A percentile compares a stretch with the other conserved stretches of the same genome.
phyloP scores from a whole-genome alignment of 2,113 vertebrate genomes.

The Pithys albifrons region DNA sequence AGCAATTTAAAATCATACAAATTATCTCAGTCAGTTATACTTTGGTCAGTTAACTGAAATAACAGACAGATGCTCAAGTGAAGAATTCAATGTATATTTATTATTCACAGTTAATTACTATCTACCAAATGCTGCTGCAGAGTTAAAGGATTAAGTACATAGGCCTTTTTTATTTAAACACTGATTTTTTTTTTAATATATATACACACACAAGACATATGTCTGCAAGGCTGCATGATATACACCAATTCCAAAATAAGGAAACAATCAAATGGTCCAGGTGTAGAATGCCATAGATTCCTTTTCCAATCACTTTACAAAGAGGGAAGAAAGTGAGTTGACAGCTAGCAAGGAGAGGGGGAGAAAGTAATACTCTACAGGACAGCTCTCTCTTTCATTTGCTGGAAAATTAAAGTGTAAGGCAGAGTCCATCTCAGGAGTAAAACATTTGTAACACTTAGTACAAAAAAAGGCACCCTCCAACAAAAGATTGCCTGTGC shows the following conservation, averaged over 20 bases:
- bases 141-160: conserved; percentile 86
- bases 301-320: conserved; percentile 68
- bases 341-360: conserved; percentile 61
- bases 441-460: conserved; percentile 59
- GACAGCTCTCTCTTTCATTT: conserved; percentile 57
- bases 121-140: conserved; percentile 82
- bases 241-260: conserved; percentile 84
- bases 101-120: conserved; percentile 89
- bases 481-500: conserved; percentile 13
- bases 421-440: conserved; percentile 53
- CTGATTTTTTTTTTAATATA: conserved; percentile 78
- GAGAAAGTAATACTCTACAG: conserved; percentile 47
- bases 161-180: conserved; percentile 83
- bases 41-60: conserved; percentile 20
- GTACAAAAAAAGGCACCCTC: conserved; percentile 69
- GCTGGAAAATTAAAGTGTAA: conserved; percentile 50
- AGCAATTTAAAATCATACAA: neutral
- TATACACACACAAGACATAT: conserved; percentile 86
- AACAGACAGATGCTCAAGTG: conserved; percentile 69
- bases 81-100: conserved; percentile 83
- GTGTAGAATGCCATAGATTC: conserved; percentile 75
- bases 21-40: neutral
- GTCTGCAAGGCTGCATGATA: conserved; percentile 86
- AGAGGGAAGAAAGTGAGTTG: conserved; percentile 58
- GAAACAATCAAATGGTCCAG: conserved; percentile 85